These are phyloP conservation scores for Leuctra nigra DNA, from an alignment of 2,888 invertebrate genomes.

Conservation along the genomic window DNA sequence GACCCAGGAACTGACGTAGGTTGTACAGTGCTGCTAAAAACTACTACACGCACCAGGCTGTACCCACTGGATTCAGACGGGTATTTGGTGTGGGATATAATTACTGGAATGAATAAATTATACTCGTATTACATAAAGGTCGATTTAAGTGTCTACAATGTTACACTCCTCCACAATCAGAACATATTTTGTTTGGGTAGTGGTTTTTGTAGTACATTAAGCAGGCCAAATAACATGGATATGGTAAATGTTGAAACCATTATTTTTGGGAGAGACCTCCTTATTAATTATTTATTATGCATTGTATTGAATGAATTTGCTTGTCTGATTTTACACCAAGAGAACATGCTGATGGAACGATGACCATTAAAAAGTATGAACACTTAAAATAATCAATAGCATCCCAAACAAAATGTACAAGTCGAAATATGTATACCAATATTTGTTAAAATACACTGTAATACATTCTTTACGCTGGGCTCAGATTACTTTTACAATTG, in stretches of 20 bases:
- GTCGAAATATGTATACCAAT: conserved; percentile 17
- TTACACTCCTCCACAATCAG: conserved; percentile 26
- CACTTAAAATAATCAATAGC: conserved; percentile 19
- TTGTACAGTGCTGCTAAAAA: no score
- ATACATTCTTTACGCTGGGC: not conserved
- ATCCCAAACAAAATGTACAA: conserved; percentile 18
- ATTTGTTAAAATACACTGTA: conserved; percentile 13
- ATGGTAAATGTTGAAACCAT: conserved; percentile 22
- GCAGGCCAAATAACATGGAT: conserved; percentile 24
- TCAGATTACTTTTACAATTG: no score
- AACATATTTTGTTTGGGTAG: conserved; percentile 23
- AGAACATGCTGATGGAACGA: conserved; percentile 15
- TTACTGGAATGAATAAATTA: conserved; percentile 21
- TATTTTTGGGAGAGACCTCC: conserved; percentile 17
- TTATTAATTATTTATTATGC: conserved; percentile 18
- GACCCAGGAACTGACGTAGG: no score
- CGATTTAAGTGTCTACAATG: conserved; percentile 25
- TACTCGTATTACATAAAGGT: conserved; percentile 26
- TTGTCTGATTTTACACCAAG: conserved; percentile 14
- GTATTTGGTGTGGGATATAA: no score
- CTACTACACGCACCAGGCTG: no score
- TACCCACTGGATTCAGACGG: no score
- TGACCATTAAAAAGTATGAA: conserved; percentile 20
- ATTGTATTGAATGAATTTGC: conserved; percentile 8
- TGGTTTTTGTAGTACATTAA: conserved; percentile 25